Evolutionary conservation across 92 coral and sea anemone genomes (phyloP).

Genomic region (Phenganax marumi): DNA sequence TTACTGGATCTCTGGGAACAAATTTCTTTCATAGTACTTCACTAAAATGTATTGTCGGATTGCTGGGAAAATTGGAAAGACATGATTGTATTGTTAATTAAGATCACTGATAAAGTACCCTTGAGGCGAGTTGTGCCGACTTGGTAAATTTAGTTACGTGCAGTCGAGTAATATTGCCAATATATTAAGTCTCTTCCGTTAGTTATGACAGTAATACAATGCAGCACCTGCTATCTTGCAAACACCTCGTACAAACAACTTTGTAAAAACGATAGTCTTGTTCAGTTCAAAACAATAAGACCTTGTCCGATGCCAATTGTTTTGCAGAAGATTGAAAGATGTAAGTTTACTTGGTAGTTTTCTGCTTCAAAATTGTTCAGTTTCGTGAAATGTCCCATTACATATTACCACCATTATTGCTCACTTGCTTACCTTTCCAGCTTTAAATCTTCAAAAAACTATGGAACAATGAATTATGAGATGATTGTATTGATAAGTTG

Average conservation of each 20-base stretch:
- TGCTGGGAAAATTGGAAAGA: not conserved
- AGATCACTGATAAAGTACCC: not conserved
- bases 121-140: not conserved
- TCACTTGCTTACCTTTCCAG: not conserved
- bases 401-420: not conserved
- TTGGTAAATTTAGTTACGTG: not conserved
- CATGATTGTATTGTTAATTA: not conserved
- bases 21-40: not conserved
- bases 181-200: slow-evolving; percentile 27
- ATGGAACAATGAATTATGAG: too few species aligned
- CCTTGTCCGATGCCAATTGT: too few species aligned
- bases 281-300: too few species aligned
- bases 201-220: not conserved
- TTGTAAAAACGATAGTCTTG: too few species aligned
- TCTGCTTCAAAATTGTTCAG: not conserved
- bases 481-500: too few species aligned
- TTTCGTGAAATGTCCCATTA: not conserved
- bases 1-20: not conserved
- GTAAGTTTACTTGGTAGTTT: too few species aligned
- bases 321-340: too few species aligned
- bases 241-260: not conserved
- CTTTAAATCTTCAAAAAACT: not conserved
- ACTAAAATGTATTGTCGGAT: not conserved
- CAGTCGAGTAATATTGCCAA: not conserved
- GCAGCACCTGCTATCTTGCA: slow-evolving; percentile 9